phyloP scores from a whole-genome alignment of 2,797 vertebrate genomes.

The Capromys pilorides region DNA sequence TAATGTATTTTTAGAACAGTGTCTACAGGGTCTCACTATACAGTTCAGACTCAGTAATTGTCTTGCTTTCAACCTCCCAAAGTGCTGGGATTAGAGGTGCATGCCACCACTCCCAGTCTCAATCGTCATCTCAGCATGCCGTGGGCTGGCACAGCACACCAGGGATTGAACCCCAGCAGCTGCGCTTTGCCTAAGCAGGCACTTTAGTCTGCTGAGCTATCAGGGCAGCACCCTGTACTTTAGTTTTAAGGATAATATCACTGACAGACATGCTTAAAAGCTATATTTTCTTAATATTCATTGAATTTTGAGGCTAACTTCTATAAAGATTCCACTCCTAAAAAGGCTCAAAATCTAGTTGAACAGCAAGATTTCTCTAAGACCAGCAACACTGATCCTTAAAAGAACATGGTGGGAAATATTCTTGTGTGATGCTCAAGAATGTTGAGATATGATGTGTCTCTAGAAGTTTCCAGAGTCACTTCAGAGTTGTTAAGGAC shows the following conservation, averaged over 20 bases:
- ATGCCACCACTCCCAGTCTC: no score
- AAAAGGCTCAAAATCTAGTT: background rate
- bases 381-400: background rate
- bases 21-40: no score
- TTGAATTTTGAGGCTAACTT: slow-evolving; percentile 22
- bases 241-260: background rate
- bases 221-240: no score
- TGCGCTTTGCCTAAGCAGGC: no score
- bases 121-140: no score
- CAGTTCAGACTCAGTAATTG: no score
- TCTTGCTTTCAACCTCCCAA: no score
- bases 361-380: background rate
- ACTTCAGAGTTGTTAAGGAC: background rate
- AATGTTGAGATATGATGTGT: background rate
- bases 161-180: no score
- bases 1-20: no score
- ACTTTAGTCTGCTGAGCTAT: no score
- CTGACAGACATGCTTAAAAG: background rate
- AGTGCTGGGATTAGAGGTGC: no score
- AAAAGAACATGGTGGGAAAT: background rate
- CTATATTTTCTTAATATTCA: background rate
- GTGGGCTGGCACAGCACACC: no score
- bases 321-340: background rate
- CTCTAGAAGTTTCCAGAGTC: background rate
- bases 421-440: background rate